Percentiles rank a stretch among this genome's conserved stretches.
Conservation (phyloP, 1,140 invertebrate species). For the Aphaenogaster floridana region DNA sequence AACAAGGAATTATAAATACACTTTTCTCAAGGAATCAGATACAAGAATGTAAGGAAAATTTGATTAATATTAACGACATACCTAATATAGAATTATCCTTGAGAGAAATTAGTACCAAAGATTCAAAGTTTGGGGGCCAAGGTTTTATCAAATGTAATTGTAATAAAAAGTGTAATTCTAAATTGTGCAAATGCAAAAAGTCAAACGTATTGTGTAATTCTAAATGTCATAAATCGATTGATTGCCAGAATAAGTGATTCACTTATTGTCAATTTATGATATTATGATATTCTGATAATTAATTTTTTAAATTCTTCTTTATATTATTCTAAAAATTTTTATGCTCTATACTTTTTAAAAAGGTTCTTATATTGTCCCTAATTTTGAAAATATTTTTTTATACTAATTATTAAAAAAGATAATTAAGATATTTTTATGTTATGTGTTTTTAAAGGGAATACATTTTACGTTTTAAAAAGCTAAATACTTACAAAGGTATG, state of each 20-base stretch:
- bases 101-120: neutral
- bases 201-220: neutral
- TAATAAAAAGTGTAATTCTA: neutral
- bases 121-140: neutral
- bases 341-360: neutral
- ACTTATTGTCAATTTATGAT: too few species aligned
- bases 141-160: neutral
- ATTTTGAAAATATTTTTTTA: neutral
- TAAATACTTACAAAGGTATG: too few species aligned
- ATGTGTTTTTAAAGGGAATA: too few species aligned
- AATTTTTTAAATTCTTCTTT: neutral
- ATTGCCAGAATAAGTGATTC: too few species aligned
- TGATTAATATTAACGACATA: neutral
- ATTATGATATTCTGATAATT: neutral
- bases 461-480: too few species aligned
- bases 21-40: conserved; percentile 13
- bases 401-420: neutral
- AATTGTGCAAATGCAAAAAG: neutral
- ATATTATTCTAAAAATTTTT: neutral
- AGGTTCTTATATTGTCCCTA: neutral
- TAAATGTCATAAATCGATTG: neutral
- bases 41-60: conserved; percentile 14
- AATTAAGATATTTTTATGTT: conserved; percentile 14
- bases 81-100: neutral
- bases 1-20: conserved; percentile 5